Percentiles rank a stretch among this genome's conserved stretches.
These are phyloP conservation scores for Gymnocheta viridis DNA, from an alignment of 2,888 invertebrate genomes.

Conservation along the genomic window DNA sequence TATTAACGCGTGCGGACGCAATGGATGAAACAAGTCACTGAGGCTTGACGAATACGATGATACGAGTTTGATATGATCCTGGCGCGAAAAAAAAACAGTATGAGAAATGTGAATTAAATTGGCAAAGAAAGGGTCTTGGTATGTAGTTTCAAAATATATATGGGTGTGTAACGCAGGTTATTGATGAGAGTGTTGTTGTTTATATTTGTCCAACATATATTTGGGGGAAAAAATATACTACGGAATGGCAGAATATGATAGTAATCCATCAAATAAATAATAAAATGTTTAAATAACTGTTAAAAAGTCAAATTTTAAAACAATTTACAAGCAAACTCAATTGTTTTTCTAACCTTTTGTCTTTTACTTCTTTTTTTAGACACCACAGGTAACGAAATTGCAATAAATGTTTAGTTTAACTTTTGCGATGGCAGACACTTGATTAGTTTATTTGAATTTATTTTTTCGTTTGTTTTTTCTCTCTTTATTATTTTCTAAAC, in stretches of 20 bases:
- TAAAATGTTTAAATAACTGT: slow-evolving; percentile 64
- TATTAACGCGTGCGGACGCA: slow-evolving; percentile 77
- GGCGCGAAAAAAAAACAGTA: neutral
- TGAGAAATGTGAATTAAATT: slow-evolving; percentile 30
- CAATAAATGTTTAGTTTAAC: slow-evolving; percentile 59
- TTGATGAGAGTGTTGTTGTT: slow-evolving; percentile 66
- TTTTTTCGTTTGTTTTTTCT: neutral
- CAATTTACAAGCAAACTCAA: slow-evolving; percentile 22
- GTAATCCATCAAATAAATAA: slow-evolving; percentile 69
- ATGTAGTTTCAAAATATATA: neutral
- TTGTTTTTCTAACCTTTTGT: neutral
- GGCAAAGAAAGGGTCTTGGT: slow-evolving; percentile 11
- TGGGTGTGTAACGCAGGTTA: slow-evolving; percentile 29
- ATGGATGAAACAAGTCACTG: slow-evolving; percentile 69
- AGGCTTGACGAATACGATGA: slow-evolving; percentile 65
- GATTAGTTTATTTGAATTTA: slow-evolving; percentile 77
- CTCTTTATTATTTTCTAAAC: neutral
- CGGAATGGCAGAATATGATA: slow-evolving; percentile 27
- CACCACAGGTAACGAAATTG: slow-evolving; percentile 70
- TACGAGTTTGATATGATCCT: slow-evolving; percentile 63
- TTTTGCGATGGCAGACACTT: slow-evolving; percentile 77
- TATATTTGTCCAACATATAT: slow-evolving; percentile 57
- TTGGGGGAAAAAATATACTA: neutral
- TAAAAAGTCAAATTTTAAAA: slow-evolving; percentile 61
- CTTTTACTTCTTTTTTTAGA: neutral